Percentiles rank a stretch among this genome's conserved stretches.
These are phyloP conservation scores for Actinia equina DNA, from an alignment of 64 coral and sea anemone genomes.

Conservation along the genomic window DNA sequence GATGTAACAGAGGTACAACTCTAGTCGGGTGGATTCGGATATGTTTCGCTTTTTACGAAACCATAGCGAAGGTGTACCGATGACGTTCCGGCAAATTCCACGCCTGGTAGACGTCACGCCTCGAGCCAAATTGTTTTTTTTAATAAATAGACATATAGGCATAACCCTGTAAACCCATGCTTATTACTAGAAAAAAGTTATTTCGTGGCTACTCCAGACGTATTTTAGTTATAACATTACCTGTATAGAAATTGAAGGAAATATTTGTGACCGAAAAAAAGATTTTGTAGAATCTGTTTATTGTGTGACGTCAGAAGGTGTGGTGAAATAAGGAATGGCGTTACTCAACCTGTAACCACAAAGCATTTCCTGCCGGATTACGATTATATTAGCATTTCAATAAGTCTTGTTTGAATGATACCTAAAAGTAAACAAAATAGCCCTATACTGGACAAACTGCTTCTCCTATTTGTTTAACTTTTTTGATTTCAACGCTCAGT, in stretches of 20 bases:
- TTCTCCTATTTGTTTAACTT: background rate
- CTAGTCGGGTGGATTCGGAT: slow-evolving; percentile 11
- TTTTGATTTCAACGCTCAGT: background rate
- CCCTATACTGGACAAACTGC: background rate
- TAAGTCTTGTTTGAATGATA: background rate
- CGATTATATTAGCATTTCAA: background rate
- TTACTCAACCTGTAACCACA: background rate
- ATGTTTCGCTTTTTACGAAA: slow-evolving; percentile 16
- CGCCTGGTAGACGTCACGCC: slow-evolving; percentile 3
- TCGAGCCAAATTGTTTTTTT: background rate
- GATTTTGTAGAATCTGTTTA: background rate
- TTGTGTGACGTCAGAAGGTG: slow-evolving; percentile 18
- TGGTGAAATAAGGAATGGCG: background rate
- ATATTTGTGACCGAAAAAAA: background rate
- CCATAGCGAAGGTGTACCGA: slow-evolving; percentile 1
- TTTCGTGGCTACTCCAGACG: too few species aligned
- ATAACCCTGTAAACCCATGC: too few species aligned
- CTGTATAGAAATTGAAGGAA: background rate
- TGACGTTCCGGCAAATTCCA: slow-evolving; percentile 23
- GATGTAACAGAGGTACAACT: background rate
- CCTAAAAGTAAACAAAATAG: background rate
- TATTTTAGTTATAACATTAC: too few species aligned
- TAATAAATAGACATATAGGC: too few species aligned
- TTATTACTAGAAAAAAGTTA: background rate
- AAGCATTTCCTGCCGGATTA: background rate